Conservation (phyloP, 2,888 invertebrate species). For the Himalopsyche tibetana region DNA sequence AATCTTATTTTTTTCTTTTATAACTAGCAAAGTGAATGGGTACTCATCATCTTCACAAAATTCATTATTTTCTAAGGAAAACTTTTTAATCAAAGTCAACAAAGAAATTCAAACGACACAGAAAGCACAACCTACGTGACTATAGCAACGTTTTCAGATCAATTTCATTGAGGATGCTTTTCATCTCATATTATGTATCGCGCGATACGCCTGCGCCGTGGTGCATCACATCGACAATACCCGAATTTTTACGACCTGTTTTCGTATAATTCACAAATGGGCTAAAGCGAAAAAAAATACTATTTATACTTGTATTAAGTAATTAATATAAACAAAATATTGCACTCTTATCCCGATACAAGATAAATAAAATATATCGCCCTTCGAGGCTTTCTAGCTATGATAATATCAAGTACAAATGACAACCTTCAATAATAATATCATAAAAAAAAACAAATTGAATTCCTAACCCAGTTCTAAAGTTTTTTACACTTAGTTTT, state of each 20-base stretch:
- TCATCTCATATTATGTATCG: background rate
- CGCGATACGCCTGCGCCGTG: conserved; percentile 6
- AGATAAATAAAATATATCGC: no score
- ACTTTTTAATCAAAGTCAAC: background rate
- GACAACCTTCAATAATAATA: background rate
- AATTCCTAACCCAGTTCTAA: background rate
- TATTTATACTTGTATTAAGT: no score
- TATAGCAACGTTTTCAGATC: conserved; percentile 46
- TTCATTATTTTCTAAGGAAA: background rate
- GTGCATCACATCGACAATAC: background rate
- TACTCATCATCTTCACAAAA: background rate
- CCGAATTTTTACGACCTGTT: background rate
- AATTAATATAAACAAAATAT: no score
- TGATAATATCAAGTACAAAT: background rate
- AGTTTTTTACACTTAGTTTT: background rate
- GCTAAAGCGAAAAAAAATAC: no score
- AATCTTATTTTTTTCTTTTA: conserved; percentile 2
- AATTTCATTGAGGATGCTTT: conserved; percentile 39
- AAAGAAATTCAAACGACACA: conserved; percentile 46
- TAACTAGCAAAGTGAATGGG: conserved; percentile 18
- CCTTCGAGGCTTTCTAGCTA: no score
- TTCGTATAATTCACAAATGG: background rate
- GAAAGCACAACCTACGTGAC: conserved; percentile 57
- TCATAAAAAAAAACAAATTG: background rate
- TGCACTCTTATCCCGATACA: no score